Conservation (phyloP, 2,797 vertebrate species). For the Borostomias antarcticus region DNA sequence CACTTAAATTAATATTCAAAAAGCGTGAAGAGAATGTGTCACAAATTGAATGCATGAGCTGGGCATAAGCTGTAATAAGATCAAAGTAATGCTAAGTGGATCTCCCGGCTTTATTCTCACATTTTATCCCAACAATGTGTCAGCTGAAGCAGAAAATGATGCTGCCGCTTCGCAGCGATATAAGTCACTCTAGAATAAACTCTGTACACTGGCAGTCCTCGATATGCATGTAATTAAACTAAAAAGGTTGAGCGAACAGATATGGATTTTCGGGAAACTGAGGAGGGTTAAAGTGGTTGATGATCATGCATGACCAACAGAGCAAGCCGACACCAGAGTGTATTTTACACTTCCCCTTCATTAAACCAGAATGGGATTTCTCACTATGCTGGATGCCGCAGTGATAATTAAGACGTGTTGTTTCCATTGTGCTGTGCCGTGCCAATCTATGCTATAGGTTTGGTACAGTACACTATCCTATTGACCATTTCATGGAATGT, state of each 20-base stretch:
- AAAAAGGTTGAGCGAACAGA: constrained; percentile 60
- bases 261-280: constrained; percentile 56
- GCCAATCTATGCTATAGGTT: no score
- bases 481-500: no score
- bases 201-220: constrained; percentile 50
- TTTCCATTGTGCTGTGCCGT: no score
- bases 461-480: no score
- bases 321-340: constrained; percentile 23
- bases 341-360: constrained; percentile 28
- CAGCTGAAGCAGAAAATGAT: constrained; percentile 73
- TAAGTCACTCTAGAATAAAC: constrained; percentile 72
- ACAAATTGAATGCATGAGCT: constrained; percentile 67
- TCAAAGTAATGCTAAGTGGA: constrained; percentile 81
- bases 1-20: constrained; percentile 71
- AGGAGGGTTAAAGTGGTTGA: constrained; percentile 45
- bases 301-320: constrained; percentile 39
- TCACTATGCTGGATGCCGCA: no score
- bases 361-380: background rate
- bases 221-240: constrained; percentile 60
- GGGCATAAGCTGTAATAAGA: constrained; percentile 75
- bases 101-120: constrained; percentile 75
- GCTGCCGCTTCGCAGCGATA: constrained; percentile 72
- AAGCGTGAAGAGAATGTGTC: constrained; percentile 70
- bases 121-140: constrained; percentile 74
- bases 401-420: no score